Evolutionary conservation across 2,797 vertebrate species (phyloP).

Genomic region (Knipowitschia caucasica): DNA sequence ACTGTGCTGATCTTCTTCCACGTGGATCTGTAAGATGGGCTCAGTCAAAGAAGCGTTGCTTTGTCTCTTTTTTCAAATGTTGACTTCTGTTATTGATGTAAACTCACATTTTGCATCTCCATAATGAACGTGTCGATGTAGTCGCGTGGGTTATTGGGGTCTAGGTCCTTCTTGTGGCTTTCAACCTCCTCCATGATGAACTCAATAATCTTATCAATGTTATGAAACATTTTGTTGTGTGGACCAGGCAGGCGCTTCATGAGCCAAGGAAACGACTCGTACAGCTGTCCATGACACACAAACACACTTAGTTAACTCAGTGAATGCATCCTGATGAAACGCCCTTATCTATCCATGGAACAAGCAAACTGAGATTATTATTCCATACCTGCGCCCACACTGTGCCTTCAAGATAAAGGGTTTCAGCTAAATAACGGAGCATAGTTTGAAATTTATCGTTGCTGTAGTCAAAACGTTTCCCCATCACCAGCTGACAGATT

Average conservation of each 20-base stretch:
- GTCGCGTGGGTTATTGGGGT: slow-evolving; percentile 63
- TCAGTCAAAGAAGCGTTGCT: not conserved
- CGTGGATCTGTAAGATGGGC: not conserved
- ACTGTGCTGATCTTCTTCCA: no score
- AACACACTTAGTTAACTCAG: not conserved
- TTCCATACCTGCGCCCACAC: slow-evolving; percentile 56
- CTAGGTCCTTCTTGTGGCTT: slow-evolving; percentile 67
- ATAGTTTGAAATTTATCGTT: slow-evolving; percentile 57
- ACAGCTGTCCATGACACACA: slow-evolving; percentile 42
- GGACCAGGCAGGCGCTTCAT: slow-evolving; percentile 67
- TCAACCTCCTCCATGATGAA: slow-evolving; percentile 61
- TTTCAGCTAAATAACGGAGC: slow-evolving; percentile 44
- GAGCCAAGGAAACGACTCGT: slow-evolving; percentile 56
- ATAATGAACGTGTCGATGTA: slow-evolving; percentile 77
- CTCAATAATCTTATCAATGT: slow-evolving; percentile 33
- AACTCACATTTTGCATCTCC: slow-evolving; percentile 71
- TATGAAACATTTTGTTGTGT: slow-evolving; percentile 60
- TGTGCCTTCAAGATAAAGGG: slow-evolving; percentile 42
- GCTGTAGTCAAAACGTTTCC: slow-evolving; percentile 63
- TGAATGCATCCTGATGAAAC: no score
- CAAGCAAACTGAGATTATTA: no score
- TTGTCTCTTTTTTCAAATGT: not conserved
- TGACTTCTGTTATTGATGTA: not conserved
- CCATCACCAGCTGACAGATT: no score
- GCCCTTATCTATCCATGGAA: no score